phyloP scores from a whole-genome alignment of 2,888 invertebrate species.

The Drosophila nigricruria region DNA sequence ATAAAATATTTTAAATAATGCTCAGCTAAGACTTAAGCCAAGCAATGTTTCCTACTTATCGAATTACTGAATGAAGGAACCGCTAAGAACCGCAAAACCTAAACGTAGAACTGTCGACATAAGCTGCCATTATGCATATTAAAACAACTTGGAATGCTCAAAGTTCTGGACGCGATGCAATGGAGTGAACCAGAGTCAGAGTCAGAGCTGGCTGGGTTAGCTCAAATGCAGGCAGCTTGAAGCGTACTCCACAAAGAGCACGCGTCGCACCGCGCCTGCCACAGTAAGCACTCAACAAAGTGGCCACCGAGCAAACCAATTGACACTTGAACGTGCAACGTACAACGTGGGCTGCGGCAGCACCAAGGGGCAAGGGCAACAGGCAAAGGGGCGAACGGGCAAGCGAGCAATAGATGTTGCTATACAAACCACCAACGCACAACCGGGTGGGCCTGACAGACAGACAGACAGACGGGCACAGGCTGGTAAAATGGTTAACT shows the following conservation, averaged over 20 bases:
- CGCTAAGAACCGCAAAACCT: constrained; percentile 28
- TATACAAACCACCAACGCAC: constrained; percentile 55
- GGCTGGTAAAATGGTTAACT: constrained; percentile 15
- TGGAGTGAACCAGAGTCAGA: constrained; percentile 22
- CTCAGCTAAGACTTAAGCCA: no score
- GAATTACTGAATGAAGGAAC: constrained; percentile 47
- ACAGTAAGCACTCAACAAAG: constrained; percentile 69
- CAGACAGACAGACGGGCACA: constrained; percentile 5
- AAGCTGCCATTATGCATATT: constrained; percentile 53
- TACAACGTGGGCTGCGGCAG: constrained; percentile 14
- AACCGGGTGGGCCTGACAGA: constrained; percentile 48
- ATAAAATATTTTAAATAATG: not conserved
- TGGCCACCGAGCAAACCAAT: constrained; percentile 75
- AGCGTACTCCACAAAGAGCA: constrained; percentile 40
- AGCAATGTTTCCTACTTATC: constrained; percentile 44
- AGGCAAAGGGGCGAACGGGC: constrained; percentile 1
- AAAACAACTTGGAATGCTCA: constrained; percentile 23
- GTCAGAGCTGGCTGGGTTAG: constrained; percentile 9
- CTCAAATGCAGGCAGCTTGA: constrained; percentile 37
- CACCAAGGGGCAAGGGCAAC: constrained; percentile 21
- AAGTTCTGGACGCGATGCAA: constrained; percentile 35
- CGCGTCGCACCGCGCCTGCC: constrained; percentile 32
- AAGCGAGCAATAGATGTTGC: constrained; percentile 13
- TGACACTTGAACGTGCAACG: constrained; percentile 68
- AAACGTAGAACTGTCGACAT: constrained; percentile 22